These are phyloP conservation scores for Eupithecia vulgata DNA, from an alignment of 2,888 invertebrate genomes.

Conservation along the genomic window DNA sequence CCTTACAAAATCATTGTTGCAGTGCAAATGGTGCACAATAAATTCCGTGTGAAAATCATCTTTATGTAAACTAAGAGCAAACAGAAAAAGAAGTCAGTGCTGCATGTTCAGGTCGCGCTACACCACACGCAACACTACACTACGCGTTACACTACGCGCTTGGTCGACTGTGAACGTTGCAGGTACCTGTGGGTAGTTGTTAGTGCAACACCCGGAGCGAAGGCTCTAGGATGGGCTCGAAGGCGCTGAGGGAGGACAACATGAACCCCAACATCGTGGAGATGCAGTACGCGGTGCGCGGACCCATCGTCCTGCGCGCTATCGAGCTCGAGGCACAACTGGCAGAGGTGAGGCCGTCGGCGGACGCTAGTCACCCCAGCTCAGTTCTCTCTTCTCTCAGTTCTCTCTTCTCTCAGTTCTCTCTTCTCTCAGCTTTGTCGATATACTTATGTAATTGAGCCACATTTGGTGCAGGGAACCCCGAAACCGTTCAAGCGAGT, in stretches of 20 bases:
- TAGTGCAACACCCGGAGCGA: background rate
- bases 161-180: background rate
- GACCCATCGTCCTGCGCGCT: background rate
- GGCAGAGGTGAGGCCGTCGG: background rate
- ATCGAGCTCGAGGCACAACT: background rate
- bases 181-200: background rate
- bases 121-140: background rate
- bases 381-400: too few relatives aligned
- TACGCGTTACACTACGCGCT: background rate
- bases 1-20: too few relatives aligned
- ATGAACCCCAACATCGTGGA: background rate
- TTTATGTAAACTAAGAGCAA: too few relatives aligned
- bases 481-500: slow-evolving; percentile 95
- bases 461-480: slow-evolving; percentile 85
- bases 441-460: background rate
- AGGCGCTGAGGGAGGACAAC: background rate
- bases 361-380: background rate
- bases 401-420: too few relatives aligned
- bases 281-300: slow-evolving; percentile 10
- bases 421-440: background rate
- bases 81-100: too few relatives aligned
- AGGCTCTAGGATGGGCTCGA: background rate
- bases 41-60: too few relatives aligned
- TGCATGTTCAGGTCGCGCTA: too few relatives aligned
- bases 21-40: too few relatives aligned